phyloP scores from a whole-genome alignment of 2,888 invertebrate genomes.

The Sphaeridia pumilis region DNA sequence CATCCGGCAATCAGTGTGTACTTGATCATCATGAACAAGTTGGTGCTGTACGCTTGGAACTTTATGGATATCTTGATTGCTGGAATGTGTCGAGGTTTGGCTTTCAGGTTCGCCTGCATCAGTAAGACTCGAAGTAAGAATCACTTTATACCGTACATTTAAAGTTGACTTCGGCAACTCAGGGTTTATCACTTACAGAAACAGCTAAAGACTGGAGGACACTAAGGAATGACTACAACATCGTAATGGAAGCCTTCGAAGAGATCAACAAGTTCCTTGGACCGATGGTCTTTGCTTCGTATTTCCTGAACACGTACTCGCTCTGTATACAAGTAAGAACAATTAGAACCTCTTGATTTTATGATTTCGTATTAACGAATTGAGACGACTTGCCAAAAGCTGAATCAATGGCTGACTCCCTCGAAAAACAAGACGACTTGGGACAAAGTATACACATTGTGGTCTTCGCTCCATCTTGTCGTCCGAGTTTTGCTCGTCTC shows the following conservation, averaged over 20 bases:
- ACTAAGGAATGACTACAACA: neutral
- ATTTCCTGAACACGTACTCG: neutral
- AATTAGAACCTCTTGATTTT: neutral
- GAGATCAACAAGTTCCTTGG: neutral
- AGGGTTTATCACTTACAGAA: no score
- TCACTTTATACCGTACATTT: no score
- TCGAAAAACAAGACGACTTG: neutral
- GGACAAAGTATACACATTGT: conserved; percentile 3
- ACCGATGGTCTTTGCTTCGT: neutral
- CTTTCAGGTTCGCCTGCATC: neutral
- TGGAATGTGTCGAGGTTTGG: neutral
- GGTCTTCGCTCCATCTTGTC: conserved; percentile 4
- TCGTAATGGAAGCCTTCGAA: neutral
- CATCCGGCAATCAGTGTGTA: neutral
- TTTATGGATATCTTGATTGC: conserved; percentile 12
- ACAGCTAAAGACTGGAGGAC: neutral
- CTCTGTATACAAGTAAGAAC: conserved; percentile 5
- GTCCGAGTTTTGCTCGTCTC: neutral
- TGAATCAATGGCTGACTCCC: conserved; percentile 5
- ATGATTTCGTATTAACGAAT: neutral
- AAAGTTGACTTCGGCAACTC: neutral
- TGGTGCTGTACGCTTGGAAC: conserved; percentile 13
- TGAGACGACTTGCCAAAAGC: no score
- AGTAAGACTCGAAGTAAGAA: neutral
- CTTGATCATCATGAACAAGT: conserved; percentile 7